Evolutionary conservation across 2,888 invertebrate genomes (phyloP), one percentile per base, ranked within the genome.

Genomic region (Zygaena filipendulae): DNA sequence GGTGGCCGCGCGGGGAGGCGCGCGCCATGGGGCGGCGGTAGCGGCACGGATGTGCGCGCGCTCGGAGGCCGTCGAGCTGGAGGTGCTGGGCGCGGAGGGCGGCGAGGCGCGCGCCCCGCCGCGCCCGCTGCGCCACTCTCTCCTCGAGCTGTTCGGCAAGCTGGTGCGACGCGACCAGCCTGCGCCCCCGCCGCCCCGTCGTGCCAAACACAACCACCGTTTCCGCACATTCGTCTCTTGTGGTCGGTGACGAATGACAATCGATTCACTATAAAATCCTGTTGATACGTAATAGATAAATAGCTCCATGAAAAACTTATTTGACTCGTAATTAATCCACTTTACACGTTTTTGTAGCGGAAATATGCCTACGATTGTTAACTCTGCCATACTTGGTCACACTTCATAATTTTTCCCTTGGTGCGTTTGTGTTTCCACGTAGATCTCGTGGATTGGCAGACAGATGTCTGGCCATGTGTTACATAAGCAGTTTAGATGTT

Each of bases 21-120:
- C 49, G 85, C 85, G 45, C 83, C 84, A 61, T 88, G 88, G 69
- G 85, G 88, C 86, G 86, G 85, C 56, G 84, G 84, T 53, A 84
- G 82, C 52, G 87, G 86, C 74, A 85, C 85, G 53, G 84, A 89
- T 89, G 88, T 88, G 89, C 87, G 85, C 87, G 55, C 88, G 87
- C 49, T 87, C 88, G 13, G 89, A 89, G 59, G 88, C 87, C 81
- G 75, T 87, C 82, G 82, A 90, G 88, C 81, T 86, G 87, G 82
- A 90, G 88, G 61, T 75, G 67, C 90, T 91, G 87, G 90, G 88
- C 43, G 89, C 87, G 32, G 89, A 88, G 83, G 88, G 87, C 83
- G 86, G 62, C 79, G 86, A 59, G 86, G 37, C 87, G 82, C 88
- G 88, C 84, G 44, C 84, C 84, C 40, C 87, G 84, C 61, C 86